Evolutionary conservation across 2,888 invertebrate genomes (phyloP), one percentile per base, ranked within the genome.

Genomic region (Galeopsomyia nigrocyanea): DNA sequence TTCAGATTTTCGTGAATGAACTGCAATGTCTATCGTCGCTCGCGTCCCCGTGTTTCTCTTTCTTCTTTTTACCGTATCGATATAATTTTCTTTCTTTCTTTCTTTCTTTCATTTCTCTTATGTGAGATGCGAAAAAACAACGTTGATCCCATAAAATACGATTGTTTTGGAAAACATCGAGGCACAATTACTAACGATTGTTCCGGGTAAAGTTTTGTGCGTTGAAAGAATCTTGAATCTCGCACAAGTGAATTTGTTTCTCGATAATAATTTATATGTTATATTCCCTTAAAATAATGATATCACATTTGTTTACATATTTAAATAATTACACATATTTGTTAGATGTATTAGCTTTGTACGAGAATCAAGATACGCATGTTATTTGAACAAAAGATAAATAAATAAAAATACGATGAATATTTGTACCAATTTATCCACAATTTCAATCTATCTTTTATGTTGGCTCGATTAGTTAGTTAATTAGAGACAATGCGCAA

Each of bases 161-260:
- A 74, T 76, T 76, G 71, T 76, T 76, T 79, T 75, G 78, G 80
- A 82, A 81, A 81, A 83, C 79, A 83, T 82, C 81, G 81, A 84
- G 83, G 83, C 84, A 84, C 84, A 80, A 83, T 82, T 84, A 81
- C 80, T 83, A 83, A 83, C 78, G 83, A 83, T 83, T 83, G 82
- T 83, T 82, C 80, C 79, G 80, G 79, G 80, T 80, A 80, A 81
- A 79, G 77, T 58, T 71, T 80, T 83, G 81, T 83, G 83, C 81
- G 80, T 39, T 78, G 77, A 79, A 77, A 78, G 73, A 73, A 75
- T 76, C 75, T 76, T 62, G 71, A 72, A 17, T 72, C 72, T 72
- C 55, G 64, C 60, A 73, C 68, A 73, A 50, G 58, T 51, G 50
- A 67, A 69, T 74, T 56, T 62, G 16, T 55, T 46, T 60, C 53